Percentiles rank a stretch among this genome's conserved stretches.
Conservation (phyloP, 2,113 vertebrate genomes). For the Piliocolobus tephrosceles region DNA sequence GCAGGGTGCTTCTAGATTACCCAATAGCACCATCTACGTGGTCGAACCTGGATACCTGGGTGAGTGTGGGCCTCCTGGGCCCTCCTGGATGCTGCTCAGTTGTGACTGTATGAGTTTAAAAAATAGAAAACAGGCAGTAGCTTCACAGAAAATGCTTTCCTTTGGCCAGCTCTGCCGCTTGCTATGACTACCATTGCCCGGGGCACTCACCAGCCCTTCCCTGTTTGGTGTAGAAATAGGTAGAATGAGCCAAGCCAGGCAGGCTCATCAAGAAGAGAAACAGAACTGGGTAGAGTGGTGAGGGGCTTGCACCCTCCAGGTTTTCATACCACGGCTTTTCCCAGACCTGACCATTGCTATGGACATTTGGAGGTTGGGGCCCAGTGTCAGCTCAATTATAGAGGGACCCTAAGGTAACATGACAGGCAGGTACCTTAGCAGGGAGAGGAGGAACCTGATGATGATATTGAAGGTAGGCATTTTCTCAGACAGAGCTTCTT, state of each 20-base stretch:
- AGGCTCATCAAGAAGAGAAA: background rate
- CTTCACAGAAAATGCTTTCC: no score
- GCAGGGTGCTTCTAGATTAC: slow-evolving; percentile 94
- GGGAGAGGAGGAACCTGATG: background rate
- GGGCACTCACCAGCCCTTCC: background rate
- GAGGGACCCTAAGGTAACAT: background rate
- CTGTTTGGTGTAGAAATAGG: background rate
- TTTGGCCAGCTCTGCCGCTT: background rate
- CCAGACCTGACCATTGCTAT: background rate
- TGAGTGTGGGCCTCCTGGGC: slow-evolving; percentile 66
- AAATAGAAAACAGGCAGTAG: background rate
- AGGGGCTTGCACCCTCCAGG: background rate
- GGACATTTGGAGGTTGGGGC: background rate
- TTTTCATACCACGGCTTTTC: background rate
- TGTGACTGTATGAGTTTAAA: background rate
- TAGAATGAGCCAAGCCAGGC: background rate
- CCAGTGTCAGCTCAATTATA: background rate
- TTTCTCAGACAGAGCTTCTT: background rate
- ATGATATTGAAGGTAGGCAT: background rate
- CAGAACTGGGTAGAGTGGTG: background rate
- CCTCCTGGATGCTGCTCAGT: background rate
- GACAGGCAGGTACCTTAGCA: background rate
- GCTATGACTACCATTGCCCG: accelerated
- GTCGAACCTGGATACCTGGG: slow-evolving; percentile 94
- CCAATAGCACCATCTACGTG: slow-evolving; percentile 95